Percentiles rank a stretch among this genome's conserved stretches.
Evolutionary conservation across 2,888 invertebrate genomes (phyloP).

Genomic region (Agrilus biguttatus): DNA sequence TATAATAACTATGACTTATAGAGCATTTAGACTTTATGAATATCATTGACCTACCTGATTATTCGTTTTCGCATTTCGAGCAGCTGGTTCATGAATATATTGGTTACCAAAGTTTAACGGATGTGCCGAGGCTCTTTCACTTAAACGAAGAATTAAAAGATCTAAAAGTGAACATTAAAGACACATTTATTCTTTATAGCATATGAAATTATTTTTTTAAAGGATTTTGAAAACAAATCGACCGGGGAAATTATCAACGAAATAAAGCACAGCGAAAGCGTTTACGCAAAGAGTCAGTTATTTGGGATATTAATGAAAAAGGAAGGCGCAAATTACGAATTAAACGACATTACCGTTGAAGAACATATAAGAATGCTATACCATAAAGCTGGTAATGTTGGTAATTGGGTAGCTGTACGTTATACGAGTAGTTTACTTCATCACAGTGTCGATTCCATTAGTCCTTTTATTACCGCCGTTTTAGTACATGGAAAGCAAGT

Average conservation of each 20-base stretch:
- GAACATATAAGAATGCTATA: constrained; percentile 60
- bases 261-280: constrained; percentile 51
- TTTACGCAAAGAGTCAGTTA: constrained; percentile 69
- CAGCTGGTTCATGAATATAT: constrained; percentile 86
- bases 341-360: constrained; percentile 45
- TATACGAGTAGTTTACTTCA: constrained; percentile 86
- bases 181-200: neutral
- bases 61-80: constrained; percentile 67
- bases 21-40: constrained; percentile 98
- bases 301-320: constrained; percentile 69
- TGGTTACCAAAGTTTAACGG: constrained; percentile 90
- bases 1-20: constrained; percentile 17
- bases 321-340: constrained; percentile 67
- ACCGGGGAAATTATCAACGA: constrained; percentile 63
- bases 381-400: constrained; percentile 68
- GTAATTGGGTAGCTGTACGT: constrained; percentile 87
- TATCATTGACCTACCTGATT: constrained; percentile 54
- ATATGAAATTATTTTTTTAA: constrained; percentile 14
- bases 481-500: constrained; percentile 97
- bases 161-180: constrained; percentile 22
- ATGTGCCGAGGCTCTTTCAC: constrained; percentile 72
- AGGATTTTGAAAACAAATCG: constrained; percentile 48
- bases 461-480: constrained; percentile 95
- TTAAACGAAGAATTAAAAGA: constrained; percentile 50
- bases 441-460: constrained; percentile 94